phyloP scores from a whole-genome alignment of 2,113 vertebrate genomes.

The Protobothrops flavoviridis region DNA sequence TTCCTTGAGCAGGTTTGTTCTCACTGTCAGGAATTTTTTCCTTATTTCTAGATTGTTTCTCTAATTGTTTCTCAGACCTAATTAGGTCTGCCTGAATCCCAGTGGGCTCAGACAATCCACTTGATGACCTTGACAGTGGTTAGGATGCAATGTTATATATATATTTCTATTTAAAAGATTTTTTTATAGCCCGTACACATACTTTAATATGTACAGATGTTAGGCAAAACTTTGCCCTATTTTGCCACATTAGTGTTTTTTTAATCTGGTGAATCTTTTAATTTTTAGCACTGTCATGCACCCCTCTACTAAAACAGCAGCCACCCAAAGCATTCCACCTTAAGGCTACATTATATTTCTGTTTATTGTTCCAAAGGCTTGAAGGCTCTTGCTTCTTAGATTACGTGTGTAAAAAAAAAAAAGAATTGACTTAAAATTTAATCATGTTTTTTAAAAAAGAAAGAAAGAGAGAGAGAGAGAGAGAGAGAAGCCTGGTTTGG shows the following conservation, averaged over 20 bases:
- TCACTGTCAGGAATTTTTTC: background rate
- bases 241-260: background rate
- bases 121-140: background rate
- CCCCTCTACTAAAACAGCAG: background rate
- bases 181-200: background rate
- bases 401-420: background rate
- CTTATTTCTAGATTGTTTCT: background rate
- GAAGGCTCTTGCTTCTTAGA: background rate
- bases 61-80: background rate
- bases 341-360: background rate
- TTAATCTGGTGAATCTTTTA: background rate
- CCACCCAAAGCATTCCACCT: background rate
- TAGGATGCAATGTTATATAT: background rate
- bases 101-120: background rate
- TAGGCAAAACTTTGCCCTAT: background rate
- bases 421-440: background rate
- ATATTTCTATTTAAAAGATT: background rate
- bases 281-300: background rate
- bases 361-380: slow-evolving; percentile 16
- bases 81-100: background rate
- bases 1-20: background rate
- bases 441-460: too few relatives aligned
- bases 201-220: background rate
- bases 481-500: background rate
- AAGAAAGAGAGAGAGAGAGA: background rate